A percentile compares a stretch with the other conserved stretches of the same genome.
These are phyloP conservation scores for Colostygia pectinataria DNA, from an alignment of 2,888 invertebrate genomes.

Conservation along the genomic window DNA sequence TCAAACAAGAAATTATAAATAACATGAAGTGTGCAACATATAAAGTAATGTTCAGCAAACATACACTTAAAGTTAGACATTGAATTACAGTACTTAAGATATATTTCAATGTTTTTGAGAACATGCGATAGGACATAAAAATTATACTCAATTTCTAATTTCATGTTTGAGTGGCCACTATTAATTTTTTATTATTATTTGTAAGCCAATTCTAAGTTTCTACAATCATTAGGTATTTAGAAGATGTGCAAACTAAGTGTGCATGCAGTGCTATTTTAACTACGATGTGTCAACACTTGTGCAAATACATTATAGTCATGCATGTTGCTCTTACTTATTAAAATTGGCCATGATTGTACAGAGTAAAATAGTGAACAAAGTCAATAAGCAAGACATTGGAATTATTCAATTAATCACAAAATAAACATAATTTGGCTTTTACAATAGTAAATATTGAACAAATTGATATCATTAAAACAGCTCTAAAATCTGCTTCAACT, in stretches of 20 bases:
- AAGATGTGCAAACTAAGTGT: conserved; percentile 47
- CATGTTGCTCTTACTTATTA: conserved; percentile 15
- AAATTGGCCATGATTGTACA: conserved; percentile 8
- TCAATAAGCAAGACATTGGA: conserved; percentile 1
- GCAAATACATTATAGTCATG: conserved; percentile 42
- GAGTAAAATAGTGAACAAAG: conserved; percentile 5
- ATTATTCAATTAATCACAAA: conserved; percentile 11
- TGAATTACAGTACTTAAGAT: background rate
- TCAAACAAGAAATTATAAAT: conserved; percentile 74
- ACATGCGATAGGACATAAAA: conserved; percentile 31
- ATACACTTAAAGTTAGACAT: conserved; percentile 29
- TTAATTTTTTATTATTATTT: conserved; percentile 27
- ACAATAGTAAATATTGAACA: background rate
- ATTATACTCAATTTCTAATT: conserved; percentile 44
- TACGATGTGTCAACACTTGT: conserved; percentile 58
- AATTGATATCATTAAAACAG: conserved; percentile 1
- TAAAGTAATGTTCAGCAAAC: conserved; percentile 37
- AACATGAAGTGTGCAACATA: conserved; percentile 45
- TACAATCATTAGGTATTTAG: conserved; percentile 35
- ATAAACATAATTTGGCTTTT: background rate
- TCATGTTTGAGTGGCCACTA: conserved; percentile 67
- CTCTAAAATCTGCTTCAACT: background rate
- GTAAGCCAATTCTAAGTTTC: conserved; percentile 33
- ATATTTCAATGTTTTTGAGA: background rate
- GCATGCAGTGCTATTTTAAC: conserved; percentile 67